Conservation (phyloP, 2,888 invertebrate genomes). For the Andrena hattorfiana region DNA sequence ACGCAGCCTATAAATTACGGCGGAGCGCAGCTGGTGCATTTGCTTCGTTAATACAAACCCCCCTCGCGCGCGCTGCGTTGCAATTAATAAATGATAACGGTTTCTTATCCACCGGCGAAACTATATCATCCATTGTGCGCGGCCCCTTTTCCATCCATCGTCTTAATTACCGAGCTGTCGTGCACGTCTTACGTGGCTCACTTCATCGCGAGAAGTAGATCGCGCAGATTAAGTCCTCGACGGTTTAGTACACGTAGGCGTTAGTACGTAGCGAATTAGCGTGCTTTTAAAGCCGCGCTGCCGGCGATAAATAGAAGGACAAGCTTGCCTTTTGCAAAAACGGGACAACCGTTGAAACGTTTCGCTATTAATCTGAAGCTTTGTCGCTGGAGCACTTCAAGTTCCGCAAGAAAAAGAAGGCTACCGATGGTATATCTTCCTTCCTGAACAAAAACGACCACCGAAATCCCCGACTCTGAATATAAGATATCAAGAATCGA, state of each 20-base stretch:
- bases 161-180: slow-evolving; percentile 74
- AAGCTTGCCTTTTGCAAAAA: slow-evolving; percentile 4
- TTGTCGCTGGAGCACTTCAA: slow-evolving; percentile 9
- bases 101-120: slow-evolving; percentile 58
- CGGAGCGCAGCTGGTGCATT: slow-evolving; percentile 45
- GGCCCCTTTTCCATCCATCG: slow-evolving; percentile 66
- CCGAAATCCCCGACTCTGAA: too few relatives aligned
- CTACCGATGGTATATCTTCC: slow-evolving; percentile 2
- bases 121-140: slow-evolving; percentile 65
- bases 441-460: too few relatives aligned
- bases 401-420: neutral
- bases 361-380: slow-evolving; percentile 26
- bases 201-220: slow-evolving; percentile 70
- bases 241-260: slow-evolving; percentile 62
- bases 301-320: slow-evolving; percentile 54
- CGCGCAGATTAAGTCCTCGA: slow-evolving; percentile 67
- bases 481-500: too few relatives aligned
- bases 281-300: slow-evolving; percentile 59
- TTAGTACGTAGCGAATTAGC: slow-evolving; percentile 62
- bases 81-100: slow-evolving; percentile 65
- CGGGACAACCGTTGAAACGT: slow-evolving; percentile 23
- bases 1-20: slow-evolving; percentile 28
- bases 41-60: slow-evolving; percentile 45
- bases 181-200: slow-evolving; percentile 66
- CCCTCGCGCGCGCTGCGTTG: neutral